Evolutionary conservation across 2,797 vertebrate species (phyloP).

Genomic region (Rhabdomys pumilio): DNA sequence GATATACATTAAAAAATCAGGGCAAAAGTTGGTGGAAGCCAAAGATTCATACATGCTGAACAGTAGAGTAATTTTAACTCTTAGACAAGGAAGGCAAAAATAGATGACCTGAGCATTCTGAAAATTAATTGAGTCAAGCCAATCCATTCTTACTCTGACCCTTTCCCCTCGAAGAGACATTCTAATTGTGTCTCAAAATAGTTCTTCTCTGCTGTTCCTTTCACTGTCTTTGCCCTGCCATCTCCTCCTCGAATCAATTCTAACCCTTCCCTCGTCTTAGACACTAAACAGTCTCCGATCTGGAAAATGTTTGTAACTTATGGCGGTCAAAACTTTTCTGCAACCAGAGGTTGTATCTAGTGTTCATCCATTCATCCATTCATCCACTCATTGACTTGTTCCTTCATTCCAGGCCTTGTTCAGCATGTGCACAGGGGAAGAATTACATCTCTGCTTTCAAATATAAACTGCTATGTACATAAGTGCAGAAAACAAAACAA

Average conservation of each 20-base stretch:
- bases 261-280: background rate
- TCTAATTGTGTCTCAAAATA: constrained; percentile 73
- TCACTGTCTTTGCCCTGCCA: constrained; percentile 31
- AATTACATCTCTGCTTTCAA: background rate
- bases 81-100: constrained; percentile 66
- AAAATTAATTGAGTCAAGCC: constrained; percentile 75
- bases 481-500: background rate
- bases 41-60: constrained; percentile 4
- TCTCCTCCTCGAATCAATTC: background rate
- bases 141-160: constrained; percentile 57
- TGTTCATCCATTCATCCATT: background rate
- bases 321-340: background rate
- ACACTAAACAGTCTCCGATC: background rate
- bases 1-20: background rate
- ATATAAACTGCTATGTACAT: background rate
- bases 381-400: background rate
- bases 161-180: constrained; percentile 61
- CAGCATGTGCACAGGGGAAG: background rate
- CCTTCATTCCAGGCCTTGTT: background rate
- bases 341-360: background rate
- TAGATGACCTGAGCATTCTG: constrained; percentile 51
- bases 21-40: constrained; percentile 41
- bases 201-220: constrained; percentile 20
- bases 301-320: background rate
- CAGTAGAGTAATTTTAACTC: constrained; percentile 33